These are phyloP conservation scores for Vidua macroura DNA, from an alignment of 2,113 vertebrate genomes.

Conservation along the genomic window DNA sequence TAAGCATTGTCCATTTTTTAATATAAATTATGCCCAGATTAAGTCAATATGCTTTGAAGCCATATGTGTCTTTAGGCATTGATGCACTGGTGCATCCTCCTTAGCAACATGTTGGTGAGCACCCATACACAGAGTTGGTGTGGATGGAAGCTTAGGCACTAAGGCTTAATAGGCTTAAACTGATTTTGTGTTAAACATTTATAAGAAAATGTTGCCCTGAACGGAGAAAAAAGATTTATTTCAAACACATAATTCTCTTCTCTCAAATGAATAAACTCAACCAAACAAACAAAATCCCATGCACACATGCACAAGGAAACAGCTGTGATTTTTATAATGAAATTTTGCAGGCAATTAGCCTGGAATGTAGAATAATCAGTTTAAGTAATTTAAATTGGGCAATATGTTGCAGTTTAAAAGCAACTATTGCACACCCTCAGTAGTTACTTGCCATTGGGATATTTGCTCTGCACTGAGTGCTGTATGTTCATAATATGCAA, in stretches of 20 bases:
- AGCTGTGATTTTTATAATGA: conserved; percentile 61
- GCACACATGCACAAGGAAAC: conserved; percentile 3
- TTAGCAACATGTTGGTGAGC: not conserved
- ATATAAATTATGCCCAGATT: not conserved
- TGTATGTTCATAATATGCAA: conserved; percentile 21
- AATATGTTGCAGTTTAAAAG: conserved; percentile 44
- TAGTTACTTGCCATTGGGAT: not conserved
- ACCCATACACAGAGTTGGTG: not conserved
- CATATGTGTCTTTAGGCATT: not conserved
- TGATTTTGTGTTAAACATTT: not conserved
- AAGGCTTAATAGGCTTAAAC: not conserved
- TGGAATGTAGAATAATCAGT: conserved; percentile 47
- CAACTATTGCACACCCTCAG: not conserved
- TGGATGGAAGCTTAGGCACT: not conserved
- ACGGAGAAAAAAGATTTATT: not conserved
- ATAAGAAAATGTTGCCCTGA: not conserved
- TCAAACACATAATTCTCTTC: not conserved
- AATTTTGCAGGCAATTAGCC: conserved; percentile 57
- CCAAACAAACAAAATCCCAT: not conserved
- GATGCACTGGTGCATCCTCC: not conserved
- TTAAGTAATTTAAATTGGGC: conserved; percentile 47
- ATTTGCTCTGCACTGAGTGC: not conserved
- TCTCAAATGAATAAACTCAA: not conserved
- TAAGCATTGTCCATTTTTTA: not conserved
- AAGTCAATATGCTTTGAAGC: not conserved